Conservation (phyloP, 2,113 vertebrate genomes). For the Rhodinocichla rosea region DNA sequence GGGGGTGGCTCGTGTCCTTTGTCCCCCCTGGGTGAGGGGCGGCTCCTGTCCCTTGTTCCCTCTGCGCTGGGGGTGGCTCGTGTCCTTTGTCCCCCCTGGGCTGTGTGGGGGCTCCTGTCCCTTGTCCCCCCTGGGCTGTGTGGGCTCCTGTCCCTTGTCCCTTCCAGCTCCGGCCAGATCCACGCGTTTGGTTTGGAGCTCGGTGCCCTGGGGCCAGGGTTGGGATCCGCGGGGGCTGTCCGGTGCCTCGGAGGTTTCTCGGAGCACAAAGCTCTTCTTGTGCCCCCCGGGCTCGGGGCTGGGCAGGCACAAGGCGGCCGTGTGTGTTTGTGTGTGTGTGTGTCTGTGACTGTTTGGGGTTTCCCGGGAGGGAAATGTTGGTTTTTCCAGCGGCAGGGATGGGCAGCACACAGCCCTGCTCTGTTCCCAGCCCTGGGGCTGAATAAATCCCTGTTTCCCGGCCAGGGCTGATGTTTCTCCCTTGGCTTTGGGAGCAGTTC, state of each 20-base stretch:
- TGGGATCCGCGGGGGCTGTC: neutral
- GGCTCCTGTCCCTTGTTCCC: neutral
- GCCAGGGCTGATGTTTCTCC: neutral
- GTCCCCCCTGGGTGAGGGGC: neutral
- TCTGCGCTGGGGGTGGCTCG: neutral
- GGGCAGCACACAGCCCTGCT: constrained; percentile 25
- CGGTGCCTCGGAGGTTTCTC: too few species aligned
- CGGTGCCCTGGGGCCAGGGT: fast-evolving
- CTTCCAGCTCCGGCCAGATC: neutral
- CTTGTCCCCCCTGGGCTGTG: neutral
- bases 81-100: too few species aligned
- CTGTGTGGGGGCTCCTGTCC: neutral
- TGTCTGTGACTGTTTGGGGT: neutral
- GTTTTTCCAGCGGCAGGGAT: constrained; percentile 50
- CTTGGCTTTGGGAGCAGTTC: neutral
- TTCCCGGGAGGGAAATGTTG: neutral
- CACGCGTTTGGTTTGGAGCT: fast-evolving
- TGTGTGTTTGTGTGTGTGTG: neutral
- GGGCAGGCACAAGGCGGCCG: neutral
- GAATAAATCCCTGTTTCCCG: constrained; percentile 55
- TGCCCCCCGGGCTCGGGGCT: neutral
- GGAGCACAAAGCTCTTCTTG: constrained; percentile 39
- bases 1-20: neutral
- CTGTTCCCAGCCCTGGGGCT: neutral
- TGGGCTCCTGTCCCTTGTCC: neutral